These are phyloP conservation scores for Standfussiana lucernea DNA, from an alignment of 2,888 invertebrate species.

Conservation along the genomic window DNA sequence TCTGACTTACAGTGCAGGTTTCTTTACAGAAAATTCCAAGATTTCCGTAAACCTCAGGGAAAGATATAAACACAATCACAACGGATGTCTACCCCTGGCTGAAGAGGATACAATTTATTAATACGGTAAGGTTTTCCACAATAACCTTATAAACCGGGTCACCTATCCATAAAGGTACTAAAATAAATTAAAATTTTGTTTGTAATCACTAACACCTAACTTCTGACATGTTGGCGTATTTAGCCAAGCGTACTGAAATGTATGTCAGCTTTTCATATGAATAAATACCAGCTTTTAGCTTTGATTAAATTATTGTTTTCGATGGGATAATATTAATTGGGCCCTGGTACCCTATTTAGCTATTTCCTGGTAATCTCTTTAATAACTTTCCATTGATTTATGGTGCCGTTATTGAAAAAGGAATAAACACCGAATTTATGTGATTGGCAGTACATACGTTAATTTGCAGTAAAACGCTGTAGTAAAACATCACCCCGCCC, in stretches of 20 bases:
- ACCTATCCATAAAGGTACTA: neutral
- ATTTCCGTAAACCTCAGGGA: neutral
- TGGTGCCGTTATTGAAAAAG: neutral
- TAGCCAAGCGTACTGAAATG: slow-evolving; percentile 15
- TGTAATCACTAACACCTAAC: slow-evolving; percentile 3
- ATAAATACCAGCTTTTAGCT: slow-evolving; percentile 5
- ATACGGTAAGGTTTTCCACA: slow-evolving; percentile 1
- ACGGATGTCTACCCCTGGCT: neutral
- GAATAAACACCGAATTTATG: neutral
- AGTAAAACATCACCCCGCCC: neutral
- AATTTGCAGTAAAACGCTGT: neutral
- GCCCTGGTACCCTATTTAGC: neutral
- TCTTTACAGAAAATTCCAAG: neutral
- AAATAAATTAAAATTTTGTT: slow-evolving; percentile 17
- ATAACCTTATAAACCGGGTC: neutral
- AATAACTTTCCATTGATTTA: slow-evolving; percentile 17
- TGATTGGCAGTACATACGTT: neutral
- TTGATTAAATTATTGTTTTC: slow-evolving; percentile 15
- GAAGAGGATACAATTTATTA: slow-evolving; percentile 13
- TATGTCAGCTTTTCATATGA: slow-evolving; percentile 21
- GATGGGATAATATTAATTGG: slow-evolving; percentile 7
- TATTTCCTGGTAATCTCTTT: neutral
- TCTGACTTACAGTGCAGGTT: neutral
- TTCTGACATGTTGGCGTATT: slow-evolving; percentile 17
- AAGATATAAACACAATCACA: slow-evolving; percentile 4